These are phyloP conservation scores for Pseudorectes ferrugineus DNA, from an alignment of 2,113 vertebrate species.

Conservation along the genomic window DNA sequence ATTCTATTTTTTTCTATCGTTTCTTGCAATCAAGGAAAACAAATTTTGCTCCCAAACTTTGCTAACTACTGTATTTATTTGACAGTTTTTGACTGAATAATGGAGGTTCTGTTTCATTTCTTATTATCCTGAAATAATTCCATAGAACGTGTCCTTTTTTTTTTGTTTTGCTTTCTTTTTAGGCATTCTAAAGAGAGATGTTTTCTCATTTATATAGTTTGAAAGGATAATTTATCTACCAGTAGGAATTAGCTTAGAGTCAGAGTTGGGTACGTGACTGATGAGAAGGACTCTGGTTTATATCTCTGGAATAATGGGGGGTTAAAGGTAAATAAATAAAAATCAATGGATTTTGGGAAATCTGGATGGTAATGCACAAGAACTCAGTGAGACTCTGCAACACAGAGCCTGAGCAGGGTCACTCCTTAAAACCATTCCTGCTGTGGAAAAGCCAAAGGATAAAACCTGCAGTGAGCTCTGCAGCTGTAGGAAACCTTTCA, in stretches of 20 bases:
- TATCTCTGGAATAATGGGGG: not conserved
- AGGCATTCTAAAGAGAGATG: not conserved
- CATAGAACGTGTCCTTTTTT: not conserved
- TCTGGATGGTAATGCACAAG: not conserved
- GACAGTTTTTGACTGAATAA: not conserved
- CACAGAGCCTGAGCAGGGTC: not conserved
- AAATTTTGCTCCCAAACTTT: not conserved
- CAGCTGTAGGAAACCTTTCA: not conserved
- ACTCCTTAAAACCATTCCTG: not conserved
- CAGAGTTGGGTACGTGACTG: not conserved
- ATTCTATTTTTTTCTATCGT: accelerated
- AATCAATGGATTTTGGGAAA: not conserved
- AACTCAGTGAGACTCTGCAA: not conserved
- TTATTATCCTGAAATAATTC: not conserved
- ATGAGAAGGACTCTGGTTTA: not conserved
- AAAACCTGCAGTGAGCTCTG: not conserved
- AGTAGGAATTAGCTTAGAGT: not conserved
- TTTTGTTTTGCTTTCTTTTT: not conserved
- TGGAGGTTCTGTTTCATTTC: not conserved
- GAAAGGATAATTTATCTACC: not conserved
- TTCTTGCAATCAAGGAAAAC: not conserved
- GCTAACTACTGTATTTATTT: not conserved
- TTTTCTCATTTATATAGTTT: not conserved
- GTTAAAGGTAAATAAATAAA: not conserved
- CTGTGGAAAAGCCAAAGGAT: not conserved